Evolutionary conservation across 2,888 invertebrate genomes (phyloP).

Genomic region (Sarcophaga carnaria): DNA sequence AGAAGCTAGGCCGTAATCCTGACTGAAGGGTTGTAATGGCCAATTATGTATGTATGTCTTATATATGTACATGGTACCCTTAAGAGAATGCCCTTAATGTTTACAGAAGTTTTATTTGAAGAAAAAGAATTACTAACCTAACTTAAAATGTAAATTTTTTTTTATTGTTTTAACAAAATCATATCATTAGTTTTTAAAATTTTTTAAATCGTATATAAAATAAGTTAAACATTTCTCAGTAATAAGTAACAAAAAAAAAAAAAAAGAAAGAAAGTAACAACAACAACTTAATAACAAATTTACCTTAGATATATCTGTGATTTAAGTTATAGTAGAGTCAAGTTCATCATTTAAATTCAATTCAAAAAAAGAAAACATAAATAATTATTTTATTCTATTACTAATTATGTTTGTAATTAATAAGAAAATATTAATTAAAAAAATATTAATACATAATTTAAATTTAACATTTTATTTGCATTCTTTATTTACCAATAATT

Average conservation of each 20-base stretch:
- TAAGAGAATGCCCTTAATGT: too few relatives aligned
- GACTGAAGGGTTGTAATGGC: too few relatives aligned
- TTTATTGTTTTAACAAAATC: constrained; percentile 13
- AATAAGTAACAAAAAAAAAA: too few relatives aligned
- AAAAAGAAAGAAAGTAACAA: too few relatives aligned
- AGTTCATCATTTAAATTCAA: constrained; percentile 29
- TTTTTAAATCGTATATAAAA: neutral
- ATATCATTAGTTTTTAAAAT: constrained; percentile 42
- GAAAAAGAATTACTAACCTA: too few relatives aligned
- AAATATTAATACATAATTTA: neutral
- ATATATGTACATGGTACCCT: too few relatives aligned
- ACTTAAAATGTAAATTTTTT: too few relatives aligned
- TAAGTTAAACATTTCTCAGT: constrained; percentile 25
- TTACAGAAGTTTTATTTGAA: too few relatives aligned
- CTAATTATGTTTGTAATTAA: constrained; percentile 23
- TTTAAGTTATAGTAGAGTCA: constrained; percentile 79
- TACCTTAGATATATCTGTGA: constrained; percentile 81
- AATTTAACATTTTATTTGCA: constrained; percentile 28
- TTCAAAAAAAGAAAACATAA: neutral
- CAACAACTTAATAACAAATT: constrained; percentile 54
- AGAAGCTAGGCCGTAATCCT: too few relatives aligned
- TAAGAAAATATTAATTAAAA: neutral
- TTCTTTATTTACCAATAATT: constrained; percentile 31
- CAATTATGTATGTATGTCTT: too few relatives aligned
- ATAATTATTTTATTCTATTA: constrained; percentile 12